Evolutionary conservation across 2,888 invertebrate genomes (phyloP).

Genomic region (Stenchaetothrips biformis): DNA sequence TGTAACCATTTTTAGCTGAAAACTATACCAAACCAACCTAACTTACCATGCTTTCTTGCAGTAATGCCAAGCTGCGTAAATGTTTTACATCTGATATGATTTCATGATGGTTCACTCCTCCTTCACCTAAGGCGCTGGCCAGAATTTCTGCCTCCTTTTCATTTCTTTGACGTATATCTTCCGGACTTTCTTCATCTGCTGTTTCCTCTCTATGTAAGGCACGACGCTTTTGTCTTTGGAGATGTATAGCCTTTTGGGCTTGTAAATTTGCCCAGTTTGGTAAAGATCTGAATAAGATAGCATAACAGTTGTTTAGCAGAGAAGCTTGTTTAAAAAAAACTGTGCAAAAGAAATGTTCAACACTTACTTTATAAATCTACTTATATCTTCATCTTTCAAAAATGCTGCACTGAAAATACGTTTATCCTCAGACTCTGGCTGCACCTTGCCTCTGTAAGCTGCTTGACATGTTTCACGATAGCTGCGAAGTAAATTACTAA

Average conservation of each 20-base stretch:
- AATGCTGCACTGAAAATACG: slow-evolving; percentile 78
- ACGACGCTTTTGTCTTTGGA: slow-evolving; percentile 39
- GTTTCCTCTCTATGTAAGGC: slow-evolving; percentile 50
- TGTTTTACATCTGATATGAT: slow-evolving; percentile 79
- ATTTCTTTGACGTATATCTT: slow-evolving; percentile 72
- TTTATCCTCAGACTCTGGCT: slow-evolving; percentile 71
- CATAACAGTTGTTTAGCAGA: background rate
- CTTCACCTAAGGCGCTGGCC: slow-evolving; percentile 85
- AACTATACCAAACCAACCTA: slow-evolving; percentile 13
- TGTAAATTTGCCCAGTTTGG: slow-evolving; percentile 70
- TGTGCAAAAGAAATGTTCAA: slow-evolving; percentile 31
- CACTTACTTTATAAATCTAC: slow-evolving; percentile 76
- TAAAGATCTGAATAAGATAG: slow-evolving; percentile 54
- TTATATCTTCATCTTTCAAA: slow-evolving; percentile 94
- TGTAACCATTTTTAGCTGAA: slow-evolving; percentile 4
- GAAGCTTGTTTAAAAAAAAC: slow-evolving; percentile 1
- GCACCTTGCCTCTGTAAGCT: slow-evolving; percentile 70
- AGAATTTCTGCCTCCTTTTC: slow-evolving; percentile 88
- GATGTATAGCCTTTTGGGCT: slow-evolving; percentile 44
- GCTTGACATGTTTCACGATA: slow-evolving; percentile 70
- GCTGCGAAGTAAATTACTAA: slow-evolving; percentile 63
- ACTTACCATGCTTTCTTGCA: slow-evolving; percentile 84
- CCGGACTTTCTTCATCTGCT: slow-evolving; percentile 69
- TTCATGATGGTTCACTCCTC: slow-evolving; percentile 76
- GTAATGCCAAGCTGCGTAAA: slow-evolving; percentile 76